phyloP scores from a whole-genome alignment of 2,113 vertebrate species.

The Melanerpes aurifrons region DNA sequence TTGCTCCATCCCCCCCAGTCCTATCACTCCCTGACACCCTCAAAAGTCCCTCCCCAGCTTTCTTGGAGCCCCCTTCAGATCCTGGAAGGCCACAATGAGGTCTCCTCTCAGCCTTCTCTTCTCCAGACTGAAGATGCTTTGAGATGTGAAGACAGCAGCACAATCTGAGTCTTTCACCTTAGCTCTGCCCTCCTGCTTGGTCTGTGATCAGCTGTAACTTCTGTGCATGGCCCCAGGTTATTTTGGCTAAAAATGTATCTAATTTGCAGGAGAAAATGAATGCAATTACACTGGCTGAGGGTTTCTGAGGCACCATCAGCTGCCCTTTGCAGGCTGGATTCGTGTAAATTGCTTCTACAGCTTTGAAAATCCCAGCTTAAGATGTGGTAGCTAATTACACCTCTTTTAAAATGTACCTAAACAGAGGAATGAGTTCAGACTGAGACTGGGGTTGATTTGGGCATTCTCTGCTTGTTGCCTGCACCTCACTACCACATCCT shows the following conservation, averaged over 20 bases:
- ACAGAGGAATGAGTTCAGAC: background rate
- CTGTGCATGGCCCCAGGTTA: background rate
- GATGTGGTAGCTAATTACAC: background rate
- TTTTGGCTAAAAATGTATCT: background rate
- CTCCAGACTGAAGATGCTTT: background rate
- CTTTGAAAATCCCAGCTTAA: constrained; percentile 14
- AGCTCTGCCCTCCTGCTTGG: background rate
- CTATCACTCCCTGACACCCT: no score
- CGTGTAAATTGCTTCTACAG: background rate
- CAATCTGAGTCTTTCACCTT: background rate
- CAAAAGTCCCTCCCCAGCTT: no score
- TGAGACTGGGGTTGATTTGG: background rate
- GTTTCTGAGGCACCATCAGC: background rate
- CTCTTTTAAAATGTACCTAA: background rate
- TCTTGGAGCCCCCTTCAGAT: no score
- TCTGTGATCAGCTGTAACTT: background rate
- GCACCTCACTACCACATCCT: background rate
- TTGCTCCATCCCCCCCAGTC: no score
- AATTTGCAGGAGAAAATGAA: background rate
- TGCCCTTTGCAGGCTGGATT: background rate
- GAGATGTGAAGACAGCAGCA: background rate
- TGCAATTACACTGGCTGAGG: background rate
- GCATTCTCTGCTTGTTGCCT: background rate
- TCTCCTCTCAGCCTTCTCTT: no score
- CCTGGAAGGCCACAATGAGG: no score